Base-by-base conservation (phyloP, 1,140 invertebrate genomes). In the Temnothorax nylanderi region DNA sequence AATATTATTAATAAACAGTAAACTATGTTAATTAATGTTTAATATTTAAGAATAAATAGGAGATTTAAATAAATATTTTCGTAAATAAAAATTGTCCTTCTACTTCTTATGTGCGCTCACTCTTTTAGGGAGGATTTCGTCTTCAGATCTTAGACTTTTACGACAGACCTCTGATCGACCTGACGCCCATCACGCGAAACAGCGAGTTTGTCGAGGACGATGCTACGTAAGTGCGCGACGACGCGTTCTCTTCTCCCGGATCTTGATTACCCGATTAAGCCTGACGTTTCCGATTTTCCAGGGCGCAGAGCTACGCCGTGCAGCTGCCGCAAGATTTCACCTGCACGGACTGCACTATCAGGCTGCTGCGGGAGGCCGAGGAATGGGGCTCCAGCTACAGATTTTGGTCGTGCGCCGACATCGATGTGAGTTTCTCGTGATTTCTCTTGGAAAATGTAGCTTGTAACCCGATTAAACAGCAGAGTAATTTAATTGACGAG, bases 391-490 rank as follows among this genome's bases (percentile, higher is more conserved):
- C 95, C 13, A 96, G 95, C 89, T 99, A 99, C 94, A 96, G 97
- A 88, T 99, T 99, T 95, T 99, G 98, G 98, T 99, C 98, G 0
- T 99, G 99, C 92, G 98, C 99, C 2, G 99, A 99, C 95, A 97
- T 99, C 64, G 98, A 99, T 92, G 98, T 99, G 88, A 96, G 94
- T 93, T 74, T 78, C 26, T 49, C 72, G n/a, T 47, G 67, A 82
- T 85, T 64, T 64, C 74, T 77, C 44, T 77, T 64, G 44, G 58
- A 41, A 75, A 62, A 62, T 49, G 18, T 18, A 80, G 13, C 32
- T 80, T 67, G 8, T 54, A 56, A 32, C n/a, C 18, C 58, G 60
- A 60, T 76, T 78, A 78, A 78, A 47, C 32, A n/a, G 64, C 71
- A n/a, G 4, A 54, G 21, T 44, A n/a, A 47, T 18, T 62, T 18